Evolutionary conservation across 2,113 vertebrate genomes (phyloP).

Genomic region (Bubo scandiacus): DNA sequence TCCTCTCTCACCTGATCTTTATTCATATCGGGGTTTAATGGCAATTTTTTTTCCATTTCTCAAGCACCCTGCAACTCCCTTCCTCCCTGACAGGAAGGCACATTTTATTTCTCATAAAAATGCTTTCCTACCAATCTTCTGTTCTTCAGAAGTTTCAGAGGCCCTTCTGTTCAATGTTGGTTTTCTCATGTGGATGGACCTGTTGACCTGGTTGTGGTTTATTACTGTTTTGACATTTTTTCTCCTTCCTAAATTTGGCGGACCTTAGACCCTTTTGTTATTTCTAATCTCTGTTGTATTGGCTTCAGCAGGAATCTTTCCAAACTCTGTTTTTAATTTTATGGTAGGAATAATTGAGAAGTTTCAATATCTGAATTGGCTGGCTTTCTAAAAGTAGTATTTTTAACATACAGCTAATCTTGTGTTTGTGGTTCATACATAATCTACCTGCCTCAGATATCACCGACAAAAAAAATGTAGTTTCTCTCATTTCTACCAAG

Average conservation of each 20-base stretch:
- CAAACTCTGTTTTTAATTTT: conserved; percentile 50
- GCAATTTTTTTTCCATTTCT: conserved; percentile 73
- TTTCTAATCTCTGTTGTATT: conserved; percentile 60
- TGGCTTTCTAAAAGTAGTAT: conserved; percentile 61
- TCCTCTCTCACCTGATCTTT: conserved; percentile 82
- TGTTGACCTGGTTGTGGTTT: conserved; percentile 67
- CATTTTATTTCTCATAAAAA: conserved; percentile 79
- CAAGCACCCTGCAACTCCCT: conserved; percentile 78
- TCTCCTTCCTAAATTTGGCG: conserved; percentile 64
- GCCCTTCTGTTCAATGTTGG: conserved; percentile 64
- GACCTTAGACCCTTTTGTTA: conserved; percentile 53
- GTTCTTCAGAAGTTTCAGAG: conserved; percentile 74
- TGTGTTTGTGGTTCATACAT: conserved; percentile 34
- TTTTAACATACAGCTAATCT: conserved; percentile 53
- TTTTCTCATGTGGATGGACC: conserved; percentile 59
- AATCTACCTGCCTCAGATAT: background rate
- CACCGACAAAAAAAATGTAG: conserved; percentile 10
- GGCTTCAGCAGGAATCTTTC: conserved; percentile 61
- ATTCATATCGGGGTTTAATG: conserved; percentile 78
- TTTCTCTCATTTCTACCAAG: conserved; percentile 63
- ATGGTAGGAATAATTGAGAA: conserved; percentile 41
- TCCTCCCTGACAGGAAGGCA: conserved; percentile 81
- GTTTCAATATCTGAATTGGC: conserved; percentile 17
- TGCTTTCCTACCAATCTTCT: conserved; percentile 67
- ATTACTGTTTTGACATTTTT: conserved; percentile 64